Percentiles rank a stretch among this genome's conserved stretches.
These are phyloP conservation scores for Aphidius ervi DNA, from an alignment of 1,140 invertebrate species.

Conservation along the genomic window DNA sequence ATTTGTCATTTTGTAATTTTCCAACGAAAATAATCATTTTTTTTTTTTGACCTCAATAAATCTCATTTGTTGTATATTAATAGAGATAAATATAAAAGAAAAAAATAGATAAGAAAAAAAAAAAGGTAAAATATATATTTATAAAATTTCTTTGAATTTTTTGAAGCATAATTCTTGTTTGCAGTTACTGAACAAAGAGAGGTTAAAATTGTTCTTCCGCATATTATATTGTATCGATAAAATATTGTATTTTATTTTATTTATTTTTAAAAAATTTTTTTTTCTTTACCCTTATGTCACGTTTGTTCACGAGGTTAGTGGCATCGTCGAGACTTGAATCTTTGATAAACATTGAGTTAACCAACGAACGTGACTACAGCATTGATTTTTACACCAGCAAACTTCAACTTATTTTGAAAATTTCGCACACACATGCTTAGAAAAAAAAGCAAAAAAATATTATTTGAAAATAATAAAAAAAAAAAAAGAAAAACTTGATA, in stretches of 20 bases:
- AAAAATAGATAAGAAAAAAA: slow-evolving; percentile 2
- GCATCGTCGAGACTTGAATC: slow-evolving; percentile 19
- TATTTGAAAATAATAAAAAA: not conserved
- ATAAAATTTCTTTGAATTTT: slow-evolving; percentile 13
- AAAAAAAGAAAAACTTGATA: not conserved
- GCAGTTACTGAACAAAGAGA: slow-evolving; percentile 16
- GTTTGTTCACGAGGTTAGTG: slow-evolving; percentile 12
- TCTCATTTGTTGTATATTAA: not conserved
- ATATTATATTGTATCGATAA: slow-evolving; percentile 11
- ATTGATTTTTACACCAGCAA: not conserved
- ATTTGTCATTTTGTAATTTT: no score
- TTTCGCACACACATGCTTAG: no score
- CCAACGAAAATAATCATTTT: no score
- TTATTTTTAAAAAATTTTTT: not conserved
- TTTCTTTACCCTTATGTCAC: slow-evolving; percentile 17
- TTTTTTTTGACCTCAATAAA: not conserved
- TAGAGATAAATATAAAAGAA: not conserved
- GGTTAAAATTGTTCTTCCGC: slow-evolving; percentile 8
- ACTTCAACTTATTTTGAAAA: no score
- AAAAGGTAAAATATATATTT: slow-evolving; percentile 15
- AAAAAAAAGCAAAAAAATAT: not conserved
- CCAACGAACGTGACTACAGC: slow-evolving; percentile 13
- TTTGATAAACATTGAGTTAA: slow-evolving; percentile 15
- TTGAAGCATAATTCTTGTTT: slow-evolving; percentile 17
- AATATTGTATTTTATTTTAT: no score